These are phyloP conservation scores for Acropora yongei DNA, from an alignment of 64 coral and sea anemone genomes.

Conservation along the genomic window DNA sequence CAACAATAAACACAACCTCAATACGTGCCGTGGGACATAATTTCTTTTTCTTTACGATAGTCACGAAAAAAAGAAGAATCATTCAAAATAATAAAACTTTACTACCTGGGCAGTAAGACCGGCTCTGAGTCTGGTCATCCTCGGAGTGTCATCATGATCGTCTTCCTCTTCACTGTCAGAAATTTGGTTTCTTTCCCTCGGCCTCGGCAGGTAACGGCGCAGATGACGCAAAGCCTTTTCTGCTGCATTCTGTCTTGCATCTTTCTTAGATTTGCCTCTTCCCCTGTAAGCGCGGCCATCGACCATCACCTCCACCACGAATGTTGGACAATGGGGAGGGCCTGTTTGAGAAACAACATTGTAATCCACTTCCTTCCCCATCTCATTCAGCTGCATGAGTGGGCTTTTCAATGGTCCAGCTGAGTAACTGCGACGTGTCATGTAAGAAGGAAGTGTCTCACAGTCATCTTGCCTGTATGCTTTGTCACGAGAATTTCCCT, in stretches of 20 bases:
- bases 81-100: too few relatives aligned
- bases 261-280: slow-evolving; percentile 75
- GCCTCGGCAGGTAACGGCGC: too few relatives aligned
- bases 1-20: too few relatives aligned
- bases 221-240: slow-evolving; percentile 60
- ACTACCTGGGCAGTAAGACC: too few relatives aligned
- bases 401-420: slow-evolving; percentile 53
- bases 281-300: slow-evolving; percentile 75
- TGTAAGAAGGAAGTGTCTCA: background rate
- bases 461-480: background rate
- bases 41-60: too few relatives aligned
- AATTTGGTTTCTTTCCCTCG: background rate
- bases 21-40: too few relatives aligned
- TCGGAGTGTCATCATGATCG: too few relatives aligned
- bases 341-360: slow-evolving; percentile 56
- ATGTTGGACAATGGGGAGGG: slow-evolving; percentile 65
- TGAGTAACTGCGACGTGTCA: background rate
- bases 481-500: too few relatives aligned
- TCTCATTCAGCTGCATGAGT: slow-evolving; percentile 82
- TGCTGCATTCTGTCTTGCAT: slow-evolving; percentile 83
- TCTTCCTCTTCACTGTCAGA: too few relatives aligned
- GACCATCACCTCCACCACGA: slow-evolving; percentile 65
- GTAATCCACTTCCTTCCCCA: slow-evolving; percentile 57
- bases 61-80: too few relatives aligned
- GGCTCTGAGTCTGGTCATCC: too few relatives aligned